Evolutionary conservation across 2,888 invertebrate species (phyloP).

Genomic region (Caenorhabditis wallacei): DNA sequence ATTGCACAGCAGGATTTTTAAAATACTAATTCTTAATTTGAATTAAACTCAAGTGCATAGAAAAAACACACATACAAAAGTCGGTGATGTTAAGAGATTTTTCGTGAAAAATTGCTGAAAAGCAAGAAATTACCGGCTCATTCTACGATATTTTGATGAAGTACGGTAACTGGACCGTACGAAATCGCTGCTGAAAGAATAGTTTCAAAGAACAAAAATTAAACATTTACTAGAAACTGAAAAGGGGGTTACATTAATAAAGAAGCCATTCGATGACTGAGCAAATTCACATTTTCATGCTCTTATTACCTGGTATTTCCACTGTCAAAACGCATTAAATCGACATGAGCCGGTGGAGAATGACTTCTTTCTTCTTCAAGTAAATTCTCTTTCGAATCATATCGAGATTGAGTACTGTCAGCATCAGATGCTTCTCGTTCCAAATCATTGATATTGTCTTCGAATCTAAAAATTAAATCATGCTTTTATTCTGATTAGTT

Average conservation of each 20-base stretch:
- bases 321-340: constrained; percentile 63
- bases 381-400: constrained; percentile 63
- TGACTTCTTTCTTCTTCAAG: constrained; percentile 48
- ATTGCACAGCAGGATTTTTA: constrained; percentile 19
- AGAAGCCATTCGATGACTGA: constrained; percentile 13
- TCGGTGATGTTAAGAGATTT: constrained; percentile 38
- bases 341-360: constrained; percentile 47
- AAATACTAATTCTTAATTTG: constrained; percentile 2
- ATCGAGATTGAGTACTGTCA: constrained; percentile 59
- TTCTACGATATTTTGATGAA: constrained; percentile 64
- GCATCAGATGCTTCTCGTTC: constrained; percentile 64
- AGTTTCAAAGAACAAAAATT: neutral
- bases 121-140: constrained; percentile 61
- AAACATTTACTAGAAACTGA: constrained; percentile 16
- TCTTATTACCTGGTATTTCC: constrained; percentile 33
- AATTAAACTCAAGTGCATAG: constrained; percentile 12
- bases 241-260: constrained; percentile 9
- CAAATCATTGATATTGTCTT: constrained; percentile 63
- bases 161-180: constrained; percentile 66
- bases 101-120: neutral
- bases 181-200: constrained; percentile 48
- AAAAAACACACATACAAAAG: constrained; percentile 2
- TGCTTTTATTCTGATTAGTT: constrained; percentile 18
- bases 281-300: neutral
- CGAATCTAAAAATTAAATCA: constrained; percentile 48